Base-by-base conservation (phyloP, 2,113 vertebrate genomes). In the Etheostoma spectabile region DNA sequence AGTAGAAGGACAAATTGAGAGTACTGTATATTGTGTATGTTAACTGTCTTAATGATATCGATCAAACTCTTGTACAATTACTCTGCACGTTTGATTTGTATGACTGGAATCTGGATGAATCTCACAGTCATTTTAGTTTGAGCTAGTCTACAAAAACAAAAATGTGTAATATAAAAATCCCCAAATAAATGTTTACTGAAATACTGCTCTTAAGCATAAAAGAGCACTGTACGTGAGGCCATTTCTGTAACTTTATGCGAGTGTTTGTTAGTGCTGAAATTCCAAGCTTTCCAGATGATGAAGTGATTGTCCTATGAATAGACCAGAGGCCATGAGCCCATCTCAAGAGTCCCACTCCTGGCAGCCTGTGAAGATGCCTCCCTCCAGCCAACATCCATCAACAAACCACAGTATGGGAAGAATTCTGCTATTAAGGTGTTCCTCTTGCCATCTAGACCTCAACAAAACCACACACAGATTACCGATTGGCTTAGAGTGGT, bases 371-470 rank as follows among this genome's bases (percentile, higher is more conserved):
- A 71, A 71, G 87, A 90, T 49, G 64, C 60, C 63, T 79, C 24
- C 64, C 64, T 85, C 79, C 74, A 74, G 79, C 83, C 87, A 82
- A 60, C 70, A 82, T 87, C 83, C 84, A 92, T 90, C 86, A 88
- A 57, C 57, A 82, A 85, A 94, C 92, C 92, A 87, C 90, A 92
- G 88, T 60, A 93, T 87, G 88, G 67, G 80, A 92, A 79, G 83
- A 93, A 92, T 92, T 90, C 61, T 66, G 85, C 87, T 92, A 85
- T 92, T 90, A 82, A 93, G 91, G 92, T 89, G 78, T 88, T 89
- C 79, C 80, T 64, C 70, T 69, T 83, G 77, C 79, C 80, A 88
- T 88, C 74, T 33, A 79, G 76, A 83, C 67, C 67, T 74, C n/a
- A 24, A 87, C 74, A 64, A 90, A 93, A 91, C 85, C 91, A 82